Evolutionary conservation across 1,140 invertebrate species (phyloP).

Genomic region (Eurosta solidaginis): DNA sequence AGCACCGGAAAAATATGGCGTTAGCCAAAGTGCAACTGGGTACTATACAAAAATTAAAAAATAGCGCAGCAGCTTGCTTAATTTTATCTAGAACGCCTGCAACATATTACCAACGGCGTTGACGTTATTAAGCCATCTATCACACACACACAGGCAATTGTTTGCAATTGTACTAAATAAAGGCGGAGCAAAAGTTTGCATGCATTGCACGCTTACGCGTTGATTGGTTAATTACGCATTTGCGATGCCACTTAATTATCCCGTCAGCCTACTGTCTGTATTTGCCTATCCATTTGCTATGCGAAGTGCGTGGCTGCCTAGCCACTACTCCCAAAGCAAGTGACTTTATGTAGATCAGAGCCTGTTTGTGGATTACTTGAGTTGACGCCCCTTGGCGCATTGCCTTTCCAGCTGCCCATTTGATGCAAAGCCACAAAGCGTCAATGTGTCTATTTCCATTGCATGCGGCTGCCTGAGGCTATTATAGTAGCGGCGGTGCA

Average conservation of each 20-base stretch:
- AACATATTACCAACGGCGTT: not conserved
- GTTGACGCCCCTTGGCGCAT: not conserved
- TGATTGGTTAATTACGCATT: constrained; percentile 30
- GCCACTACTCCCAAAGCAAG: not conserved
- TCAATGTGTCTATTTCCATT: not conserved
- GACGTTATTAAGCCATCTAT: not conserved
- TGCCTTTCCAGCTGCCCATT: not conserved
- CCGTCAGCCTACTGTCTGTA: constrained; percentile 11
- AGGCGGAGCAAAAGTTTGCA: constrained; percentile 22
- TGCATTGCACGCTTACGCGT: constrained; percentile 21
- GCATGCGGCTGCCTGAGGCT: not conserved
- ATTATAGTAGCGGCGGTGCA: not conserved
- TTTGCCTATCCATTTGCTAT: not conserved
- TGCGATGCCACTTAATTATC: constrained; percentile 30
- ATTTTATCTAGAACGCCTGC: constrained; percentile 6
- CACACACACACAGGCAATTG: not conserved
- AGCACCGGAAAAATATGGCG: no score
- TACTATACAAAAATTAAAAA: no score
- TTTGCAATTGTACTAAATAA: not conserved
- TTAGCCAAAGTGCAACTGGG: no score
- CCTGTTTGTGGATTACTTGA: not conserved
- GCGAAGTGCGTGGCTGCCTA: not conserved
- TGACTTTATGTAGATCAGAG: not conserved
- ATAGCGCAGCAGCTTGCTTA: no score
- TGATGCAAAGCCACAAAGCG: not conserved